These are phyloP conservation scores for Vespertilio murinus DNA, from an alignment of 2,797 vertebrate genomes.

Conservation along the genomic window DNA sequence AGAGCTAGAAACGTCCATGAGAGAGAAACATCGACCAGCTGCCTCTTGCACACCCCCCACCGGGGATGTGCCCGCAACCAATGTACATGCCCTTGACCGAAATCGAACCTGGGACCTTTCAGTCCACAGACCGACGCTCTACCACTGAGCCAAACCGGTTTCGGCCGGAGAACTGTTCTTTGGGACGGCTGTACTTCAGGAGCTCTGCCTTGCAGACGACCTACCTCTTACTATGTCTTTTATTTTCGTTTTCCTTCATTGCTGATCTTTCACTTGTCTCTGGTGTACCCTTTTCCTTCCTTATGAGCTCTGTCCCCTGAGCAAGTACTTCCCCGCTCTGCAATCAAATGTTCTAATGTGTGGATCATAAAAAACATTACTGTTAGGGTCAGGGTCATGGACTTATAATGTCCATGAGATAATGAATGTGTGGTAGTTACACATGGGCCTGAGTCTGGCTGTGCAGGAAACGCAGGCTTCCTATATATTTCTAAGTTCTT, in stretches of 20 bases:
- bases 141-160: too few species aligned
- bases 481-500: background rate
- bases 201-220: background rate
- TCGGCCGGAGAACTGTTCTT: background rate
- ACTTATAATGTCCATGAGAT: too few species aligned
- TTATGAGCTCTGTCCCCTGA: background rate
- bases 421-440: background rate
- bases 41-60: too few species aligned
- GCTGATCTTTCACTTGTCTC: background rate
- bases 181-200: background rate
- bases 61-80: too few species aligned
- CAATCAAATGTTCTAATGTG: background rate
- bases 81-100: too few species aligned
- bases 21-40: too few species aligned
- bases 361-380: background rate
- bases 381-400: background rate
- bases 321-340: background rate
- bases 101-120: too few species aligned
- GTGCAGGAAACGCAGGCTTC: background rate
- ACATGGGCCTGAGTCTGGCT: background rate
- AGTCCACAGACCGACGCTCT: too few species aligned
- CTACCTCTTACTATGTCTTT: background rate
- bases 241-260: background rate
- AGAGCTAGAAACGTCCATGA: too few species aligned
- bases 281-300: background rate